Percentiles rank a stretch among this genome's conserved stretches.
Conservation (phyloP, 2,888 invertebrate species). For the Rhamphomyia laevipes region DNA sequence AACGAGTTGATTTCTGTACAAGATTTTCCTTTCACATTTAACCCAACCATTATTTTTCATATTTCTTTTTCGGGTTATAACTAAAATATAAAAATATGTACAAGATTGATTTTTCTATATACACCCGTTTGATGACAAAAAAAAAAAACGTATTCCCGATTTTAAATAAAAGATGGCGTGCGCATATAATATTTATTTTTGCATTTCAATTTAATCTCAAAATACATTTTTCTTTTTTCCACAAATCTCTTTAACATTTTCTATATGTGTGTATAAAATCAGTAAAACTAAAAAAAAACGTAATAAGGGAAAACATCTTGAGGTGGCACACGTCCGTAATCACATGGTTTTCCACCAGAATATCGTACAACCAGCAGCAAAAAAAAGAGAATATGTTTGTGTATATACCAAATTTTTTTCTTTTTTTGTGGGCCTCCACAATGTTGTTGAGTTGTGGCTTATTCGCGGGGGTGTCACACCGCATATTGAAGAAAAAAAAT, state of each 20-base stretch:
- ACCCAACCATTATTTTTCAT: too few species aligned
- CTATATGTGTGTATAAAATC: neutral
- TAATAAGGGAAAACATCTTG: slow-evolving; percentile 8
- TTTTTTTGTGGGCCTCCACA: slow-evolving; percentile 29
- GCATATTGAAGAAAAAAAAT: neutral
- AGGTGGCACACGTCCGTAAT: slow-evolving; percentile 13
- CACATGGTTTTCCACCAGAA: slow-evolving; percentile 9
- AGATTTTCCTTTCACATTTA: too few species aligned
- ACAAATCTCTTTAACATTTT: neutral
- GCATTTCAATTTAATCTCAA: too few species aligned
- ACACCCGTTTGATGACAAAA: too few species aligned
- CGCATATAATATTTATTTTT: too few species aligned
- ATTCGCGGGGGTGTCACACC: slow-evolving; percentile 26
- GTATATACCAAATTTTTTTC: slow-evolving; percentile 15
- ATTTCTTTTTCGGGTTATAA: too few species aligned
- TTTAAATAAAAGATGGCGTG: too few species aligned
- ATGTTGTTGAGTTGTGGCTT: slow-evolving; percentile 26
- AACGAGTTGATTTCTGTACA: too few species aligned
- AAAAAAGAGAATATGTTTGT: slow-evolving; percentile 13
- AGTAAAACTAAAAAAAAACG: slow-evolving; percentile 8
- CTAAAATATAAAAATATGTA: too few species aligned
- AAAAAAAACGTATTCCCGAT: too few species aligned
- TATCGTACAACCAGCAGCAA: neutral
- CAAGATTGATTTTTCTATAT: too few species aligned
- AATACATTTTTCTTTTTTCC: too few species aligned